Percentiles rank a stretch among this genome's conserved stretches.
phyloP scores from a whole-genome alignment of 2,888 invertebrate genomes.

The Aelia acuminata region DNA sequence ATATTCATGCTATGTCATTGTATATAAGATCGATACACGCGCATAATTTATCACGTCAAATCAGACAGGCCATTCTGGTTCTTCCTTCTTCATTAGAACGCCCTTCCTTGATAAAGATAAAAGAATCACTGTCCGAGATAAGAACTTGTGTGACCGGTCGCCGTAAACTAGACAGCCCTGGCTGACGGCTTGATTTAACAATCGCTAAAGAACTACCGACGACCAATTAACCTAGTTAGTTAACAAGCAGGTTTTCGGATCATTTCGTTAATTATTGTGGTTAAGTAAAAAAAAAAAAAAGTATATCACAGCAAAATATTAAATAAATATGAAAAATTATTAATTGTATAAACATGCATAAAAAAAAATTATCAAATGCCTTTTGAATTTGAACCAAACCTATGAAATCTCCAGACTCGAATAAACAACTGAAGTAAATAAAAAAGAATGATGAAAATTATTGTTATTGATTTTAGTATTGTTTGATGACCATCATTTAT shows the following conservation, averaged over 20 bases:
- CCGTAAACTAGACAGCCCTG: slow-evolving; percentile 5
- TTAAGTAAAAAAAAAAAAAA: too few relatives aligned
- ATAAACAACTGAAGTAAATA: too few relatives aligned
- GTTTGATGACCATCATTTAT: too few relatives aligned
- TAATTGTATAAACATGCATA: too few relatives aligned
- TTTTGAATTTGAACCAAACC: too few relatives aligned
- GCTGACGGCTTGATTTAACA: slow-evolving; percentile 41
- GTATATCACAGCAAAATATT: too few relatives aligned
- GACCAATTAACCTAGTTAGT: slow-evolving; percentile 48
- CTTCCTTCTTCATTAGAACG: background rate
- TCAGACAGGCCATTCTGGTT: background rate
- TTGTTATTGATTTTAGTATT: too few relatives aligned
- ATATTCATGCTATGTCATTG: background rate
- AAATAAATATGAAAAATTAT: too few relatives aligned
- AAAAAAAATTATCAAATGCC: too few relatives aligned
- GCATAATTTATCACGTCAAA: background rate
- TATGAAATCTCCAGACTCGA: too few relatives aligned
- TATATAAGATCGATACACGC: background rate
- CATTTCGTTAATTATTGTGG: background rate
- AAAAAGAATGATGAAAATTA: too few relatives aligned
- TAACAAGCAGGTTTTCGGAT: background rate
- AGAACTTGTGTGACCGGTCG: slow-evolving; percentile 40
- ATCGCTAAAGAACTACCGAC: background rate
- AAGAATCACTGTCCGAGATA: slow-evolving; percentile 13
- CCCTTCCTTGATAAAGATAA: background rate